Base-by-base conservation (phyloP, 2,797 vertebrate species). In the Falco novaeseelandiae region DNA sequence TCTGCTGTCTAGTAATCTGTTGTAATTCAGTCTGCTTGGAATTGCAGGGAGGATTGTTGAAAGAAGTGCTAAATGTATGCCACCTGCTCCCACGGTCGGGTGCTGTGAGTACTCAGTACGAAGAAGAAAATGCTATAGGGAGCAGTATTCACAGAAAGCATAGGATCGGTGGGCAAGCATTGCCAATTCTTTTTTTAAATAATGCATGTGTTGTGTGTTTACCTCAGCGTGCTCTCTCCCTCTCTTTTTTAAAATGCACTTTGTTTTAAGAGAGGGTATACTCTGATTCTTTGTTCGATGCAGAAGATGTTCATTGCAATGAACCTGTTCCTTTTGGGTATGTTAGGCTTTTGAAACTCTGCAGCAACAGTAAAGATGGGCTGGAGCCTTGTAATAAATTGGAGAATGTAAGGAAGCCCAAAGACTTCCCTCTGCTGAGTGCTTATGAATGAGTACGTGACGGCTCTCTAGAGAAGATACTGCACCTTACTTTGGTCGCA, bases 1-100 rank as follows among this genome's bases (percentile, higher is more conserved):
- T 90, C 86, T 96, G 83, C 92, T 96, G 90, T 96, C 94, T 96
- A 91, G 51, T 91, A 78, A 71, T 93, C 36, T 87, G 76, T 85
- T 87, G 59, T 89, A 82, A 94, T 94, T 93, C 93, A 67, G 65
- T 80, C 91, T 96, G 81, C 84, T 95, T 81, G 49, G 52, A 96
- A 94, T 78, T 67, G 63, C 48, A 71, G 79, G 74, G 88, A 95
- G 93, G 83, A 51, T 36, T 22, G 12, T 44, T 90, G 87, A 59
- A 90, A 86, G 69, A 65, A 80, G 89, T 86, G 72, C 58, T 89
- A 89, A 89, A 71, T 51, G 48, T 76, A 21, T 89, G 90, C 74
- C 92, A 95, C 95, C 96, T 95, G 95, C 91, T 38, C 27, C 69
- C 80, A 88, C 2, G 0, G 12, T 52, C 66, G 61, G 76, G 74